Percentiles rank a stretch among this genome's conserved stretches.
Conservation (phyloP, 1,140 invertebrate genomes). For the Drosophila fuyamai region DNA sequence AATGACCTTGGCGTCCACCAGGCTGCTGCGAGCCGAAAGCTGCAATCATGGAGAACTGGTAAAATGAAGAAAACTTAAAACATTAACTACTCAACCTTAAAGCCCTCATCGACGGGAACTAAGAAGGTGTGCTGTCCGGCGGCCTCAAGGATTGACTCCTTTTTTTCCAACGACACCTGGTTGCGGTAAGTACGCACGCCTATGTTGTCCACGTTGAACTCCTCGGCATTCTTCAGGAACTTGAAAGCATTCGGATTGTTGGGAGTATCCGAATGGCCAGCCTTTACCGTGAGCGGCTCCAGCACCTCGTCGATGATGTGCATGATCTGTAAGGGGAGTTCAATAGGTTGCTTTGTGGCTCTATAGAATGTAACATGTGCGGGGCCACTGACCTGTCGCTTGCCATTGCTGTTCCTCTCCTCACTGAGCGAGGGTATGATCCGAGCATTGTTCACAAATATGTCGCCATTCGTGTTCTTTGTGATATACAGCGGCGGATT, state of each 20-base stretch:
- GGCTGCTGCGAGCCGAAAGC: slow-evolving; percentile 85
- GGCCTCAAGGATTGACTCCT: slow-evolving; percentile 90
- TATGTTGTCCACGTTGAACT: slow-evolving; percentile 88
- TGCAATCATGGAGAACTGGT: slow-evolving; percentile 68
- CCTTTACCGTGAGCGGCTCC: slow-evolving; percentile 88
- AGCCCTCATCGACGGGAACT: slow-evolving; percentile 95
- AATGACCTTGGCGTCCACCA: slow-evolving; percentile 93
- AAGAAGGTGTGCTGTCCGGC: slow-evolving; percentile 94
- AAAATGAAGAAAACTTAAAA: neutral
- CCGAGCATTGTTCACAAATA: slow-evolving; percentile 93
- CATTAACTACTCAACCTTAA: slow-evolving; percentile 87
- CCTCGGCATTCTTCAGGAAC: slow-evolving; percentile 91
- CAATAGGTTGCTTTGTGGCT: neutral
- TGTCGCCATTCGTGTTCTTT: slow-evolving; percentile 88
- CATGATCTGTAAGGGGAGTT: slow-evolving; percentile 87
- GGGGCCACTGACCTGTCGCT: slow-evolving; percentile 88
- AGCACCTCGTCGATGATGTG: slow-evolving; percentile 93
- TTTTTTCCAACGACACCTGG: slow-evolving; percentile 89
- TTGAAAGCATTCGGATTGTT: slow-evolving; percentile 92
- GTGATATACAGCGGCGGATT: slow-evolving; percentile 93
- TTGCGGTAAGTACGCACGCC: slow-evolving; percentile 90
- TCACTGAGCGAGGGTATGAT: slow-evolving; percentile 89
- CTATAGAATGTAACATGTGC: slow-evolving; percentile 2
- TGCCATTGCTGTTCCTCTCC: slow-evolving; percentile 86
- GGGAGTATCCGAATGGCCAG: slow-evolving; percentile 86